phyloP scores from a whole-genome alignment of 1,140 invertebrate species.

The Nasonia giraulti region DNA sequence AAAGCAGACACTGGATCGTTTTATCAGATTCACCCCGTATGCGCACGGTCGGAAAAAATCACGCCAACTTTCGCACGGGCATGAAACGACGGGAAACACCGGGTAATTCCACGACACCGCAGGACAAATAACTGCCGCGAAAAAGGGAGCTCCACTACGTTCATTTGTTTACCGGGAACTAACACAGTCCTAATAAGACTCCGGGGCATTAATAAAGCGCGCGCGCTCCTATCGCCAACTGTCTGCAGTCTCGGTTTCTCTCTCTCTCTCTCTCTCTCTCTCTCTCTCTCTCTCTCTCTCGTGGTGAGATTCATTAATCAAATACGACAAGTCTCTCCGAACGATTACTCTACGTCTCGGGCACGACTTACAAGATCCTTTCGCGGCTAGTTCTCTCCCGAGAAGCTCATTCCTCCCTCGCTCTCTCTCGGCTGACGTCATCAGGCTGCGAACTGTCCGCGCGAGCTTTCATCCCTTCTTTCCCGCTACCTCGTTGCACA shows the following conservation, averaged over 20 bases:
- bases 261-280: neutral
- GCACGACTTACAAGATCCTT: constrained; percentile 6
- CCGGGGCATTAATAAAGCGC: constrained; percentile 16
- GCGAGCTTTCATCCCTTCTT: neutral
- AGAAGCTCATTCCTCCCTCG: neutral
- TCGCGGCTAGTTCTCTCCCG: neutral
- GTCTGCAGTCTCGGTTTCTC: neutral
- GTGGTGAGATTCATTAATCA: constrained; percentile 53
- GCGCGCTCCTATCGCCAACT: neutral
- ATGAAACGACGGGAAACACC: neutral
- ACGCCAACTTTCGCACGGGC: too few species aligned
- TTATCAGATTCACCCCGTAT: neutral
- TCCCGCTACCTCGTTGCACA: neutral
- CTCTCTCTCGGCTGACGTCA: neutral
- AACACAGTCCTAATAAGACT: constrained; percentile 4
- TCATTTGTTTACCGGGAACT: neutral
- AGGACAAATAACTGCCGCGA: neutral
- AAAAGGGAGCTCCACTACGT: neutral
- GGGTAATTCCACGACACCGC: too few species aligned
- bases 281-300: neutral
- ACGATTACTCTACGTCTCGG: constrained; percentile 54
- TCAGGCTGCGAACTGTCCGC: neutral
- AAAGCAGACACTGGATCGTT: neutral
- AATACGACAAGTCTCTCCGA: constrained; percentile 49
- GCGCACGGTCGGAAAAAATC: too few species aligned